These are phyloP conservation scores for Camponotus floridanus DNA, from an alignment of 1,140 invertebrate species.

Conservation along the genomic window DNA sequence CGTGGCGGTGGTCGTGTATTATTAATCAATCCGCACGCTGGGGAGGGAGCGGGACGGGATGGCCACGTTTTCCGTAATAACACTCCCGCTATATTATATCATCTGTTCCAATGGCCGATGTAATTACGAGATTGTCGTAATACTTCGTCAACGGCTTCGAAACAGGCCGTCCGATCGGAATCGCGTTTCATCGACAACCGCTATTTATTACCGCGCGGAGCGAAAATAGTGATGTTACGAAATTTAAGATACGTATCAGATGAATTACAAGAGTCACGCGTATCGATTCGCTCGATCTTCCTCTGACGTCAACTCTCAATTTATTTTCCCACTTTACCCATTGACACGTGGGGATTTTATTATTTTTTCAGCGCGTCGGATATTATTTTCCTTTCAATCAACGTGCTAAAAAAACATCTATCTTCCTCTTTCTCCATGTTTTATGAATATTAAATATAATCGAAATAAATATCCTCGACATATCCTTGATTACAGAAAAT, in stretches of 20 bases:
- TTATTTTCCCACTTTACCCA: background rate
- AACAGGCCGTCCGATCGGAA: slow-evolving; percentile 42
- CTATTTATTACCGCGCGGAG: slow-evolving; percentile 13
- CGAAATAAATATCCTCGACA: background rate
- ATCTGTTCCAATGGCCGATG: slow-evolving; percentile 58
- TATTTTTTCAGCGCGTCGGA: background rate
- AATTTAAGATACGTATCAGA: slow-evolving; percentile 38
- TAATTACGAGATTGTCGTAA: slow-evolving; percentile 65
- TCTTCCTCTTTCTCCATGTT: background rate
- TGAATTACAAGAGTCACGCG: background rate
- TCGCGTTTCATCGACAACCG: slow-evolving; percentile 43
- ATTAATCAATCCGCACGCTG: slow-evolving; percentile 56
- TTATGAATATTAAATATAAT: background rate
- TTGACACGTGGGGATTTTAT: background rate
- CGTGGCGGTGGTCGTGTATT: slow-evolving; percentile 42
- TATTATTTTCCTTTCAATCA: slow-evolving; percentile 18
- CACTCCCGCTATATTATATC: slow-evolving; percentile 62
- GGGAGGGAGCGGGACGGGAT: slow-evolving; percentile 32
- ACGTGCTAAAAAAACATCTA: background rate
- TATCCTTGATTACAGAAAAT: background rate
- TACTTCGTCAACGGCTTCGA: slow-evolving; percentile 47
- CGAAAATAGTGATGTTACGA: background rate
- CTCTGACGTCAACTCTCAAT: background rate
- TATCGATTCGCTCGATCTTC: background rate
- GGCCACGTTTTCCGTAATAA: slow-evolving; percentile 62